A percentile compares a stretch with the other conserved stretches of the same genome.
Conservation (phyloP, 2,797 vertebrate genomes). For the Eulemur rubriventer region DNA sequence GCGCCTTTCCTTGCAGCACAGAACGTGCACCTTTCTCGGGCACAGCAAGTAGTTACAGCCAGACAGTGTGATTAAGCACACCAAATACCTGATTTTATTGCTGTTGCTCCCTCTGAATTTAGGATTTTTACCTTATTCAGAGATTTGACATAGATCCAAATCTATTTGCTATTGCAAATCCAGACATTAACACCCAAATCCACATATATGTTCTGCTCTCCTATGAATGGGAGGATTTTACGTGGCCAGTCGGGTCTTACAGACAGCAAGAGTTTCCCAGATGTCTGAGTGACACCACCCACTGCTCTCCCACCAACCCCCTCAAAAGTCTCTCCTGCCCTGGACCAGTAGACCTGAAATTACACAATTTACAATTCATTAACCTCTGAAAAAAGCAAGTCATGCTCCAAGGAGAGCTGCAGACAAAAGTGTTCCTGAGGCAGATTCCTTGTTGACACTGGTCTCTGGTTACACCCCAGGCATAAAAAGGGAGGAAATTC, state of each 20-base stretch:
- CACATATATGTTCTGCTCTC: not conserved
- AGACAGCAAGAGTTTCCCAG: not conserved
- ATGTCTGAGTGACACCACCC: not conserved
- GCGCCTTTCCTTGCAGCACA: not conserved
- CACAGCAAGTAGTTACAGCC: not conserved
- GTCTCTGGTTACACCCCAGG: slow-evolving; percentile 76
- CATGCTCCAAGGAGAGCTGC: slow-evolving; percentile 54
- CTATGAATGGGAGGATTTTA: not conserved
- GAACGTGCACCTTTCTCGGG: not conserved
- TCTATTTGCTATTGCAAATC: not conserved
- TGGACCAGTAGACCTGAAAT: slow-evolving; percentile 52
- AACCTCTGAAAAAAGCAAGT: slow-evolving; percentile 67
- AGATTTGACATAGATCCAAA: not conserved
- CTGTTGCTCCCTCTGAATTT: not conserved
- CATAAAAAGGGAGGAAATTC: slow-evolving; percentile 68
- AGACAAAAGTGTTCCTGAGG: slow-evolving; percentile 69
- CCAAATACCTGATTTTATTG: not conserved
- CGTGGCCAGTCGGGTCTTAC: not conserved
- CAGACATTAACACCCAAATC: not conserved
- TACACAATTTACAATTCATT: slow-evolving; percentile 70
- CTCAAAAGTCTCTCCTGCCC: not conserved
- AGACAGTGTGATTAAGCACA: not conserved
- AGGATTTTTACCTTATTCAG: not conserved
- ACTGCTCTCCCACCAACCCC: not conserved
- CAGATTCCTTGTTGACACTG: slow-evolving; percentile 74